Evolutionary conservation across 2,888 invertebrate species (phyloP).

Genomic region (Stenoptilia bipunctidactyla): DNA sequence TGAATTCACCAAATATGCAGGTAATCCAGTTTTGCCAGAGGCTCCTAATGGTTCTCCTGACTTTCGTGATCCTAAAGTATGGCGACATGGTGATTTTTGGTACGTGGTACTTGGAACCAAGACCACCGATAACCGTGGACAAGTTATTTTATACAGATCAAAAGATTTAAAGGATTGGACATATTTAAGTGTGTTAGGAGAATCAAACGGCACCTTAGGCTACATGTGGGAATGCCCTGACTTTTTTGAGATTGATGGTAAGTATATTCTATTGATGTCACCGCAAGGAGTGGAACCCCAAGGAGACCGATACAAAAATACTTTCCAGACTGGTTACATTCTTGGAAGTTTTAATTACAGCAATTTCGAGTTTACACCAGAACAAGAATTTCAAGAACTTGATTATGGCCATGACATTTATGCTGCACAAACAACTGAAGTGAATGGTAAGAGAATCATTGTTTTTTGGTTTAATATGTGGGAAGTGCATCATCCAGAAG

Average conservation of each 20-base stretch:
- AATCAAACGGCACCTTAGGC: conserved; percentile 42
- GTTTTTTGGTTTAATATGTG: conserved; percentile 61
- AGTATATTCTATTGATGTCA: conserved; percentile 49
- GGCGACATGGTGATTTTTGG: conserved; percentile 47
- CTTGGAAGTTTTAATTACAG: conserved; percentile 54
- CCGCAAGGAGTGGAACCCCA: conserved; percentile 48
- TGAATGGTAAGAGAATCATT: conserved; percentile 41
- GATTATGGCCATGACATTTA: conserved; percentile 64
- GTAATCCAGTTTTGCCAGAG: conserved; percentile 45
- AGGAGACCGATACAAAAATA: conserved; percentile 53
- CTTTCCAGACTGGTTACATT: conserved; percentile 48
- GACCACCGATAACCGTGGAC: conserved; percentile 37
- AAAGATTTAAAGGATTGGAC: conserved; percentile 46
- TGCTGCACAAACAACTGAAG: conserved; percentile 48
- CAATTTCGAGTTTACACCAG: conserved; percentile 41
- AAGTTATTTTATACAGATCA: conserved; percentile 51
- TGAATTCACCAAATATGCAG: conserved; percentile 44
- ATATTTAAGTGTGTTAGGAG: conserved; percentile 40
- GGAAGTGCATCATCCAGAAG: conserved; percentile 45
- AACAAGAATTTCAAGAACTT: conserved; percentile 47
- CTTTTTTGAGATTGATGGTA: conserved; percentile 55
- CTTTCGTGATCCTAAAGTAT: conserved; percentile 64
- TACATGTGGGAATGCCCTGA: conserved; percentile 71
- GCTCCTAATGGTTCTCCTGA: conserved; percentile 47
- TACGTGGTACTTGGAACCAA: conserved; percentile 55